Evolutionary conservation across 2,888 invertebrate species (phyloP).

Genomic region (Germaria angustata): DNA sequence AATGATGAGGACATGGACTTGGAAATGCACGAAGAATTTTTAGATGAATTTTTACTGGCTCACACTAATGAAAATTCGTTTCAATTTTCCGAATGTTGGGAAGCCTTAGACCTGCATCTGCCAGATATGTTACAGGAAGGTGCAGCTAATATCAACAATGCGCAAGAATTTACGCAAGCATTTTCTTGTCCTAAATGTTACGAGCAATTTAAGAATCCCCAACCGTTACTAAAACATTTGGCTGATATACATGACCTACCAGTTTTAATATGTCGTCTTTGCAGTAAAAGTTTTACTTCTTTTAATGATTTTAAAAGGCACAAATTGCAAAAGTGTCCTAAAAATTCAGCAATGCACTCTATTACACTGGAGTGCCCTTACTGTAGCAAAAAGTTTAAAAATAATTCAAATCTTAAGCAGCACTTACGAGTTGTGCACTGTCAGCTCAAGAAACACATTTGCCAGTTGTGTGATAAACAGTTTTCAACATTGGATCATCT

Average conservation of each 20-base stretch:
- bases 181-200: constrained; percentile 71
- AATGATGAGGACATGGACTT: constrained; percentile 67
- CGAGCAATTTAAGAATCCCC: constrained; percentile 66
- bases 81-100: constrained; percentile 72
- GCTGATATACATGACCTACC: constrained; percentile 67
- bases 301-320: constrained; percentile 69
- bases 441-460: constrained; percentile 68
- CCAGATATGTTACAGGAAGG: constrained; percentile 68
- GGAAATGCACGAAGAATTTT: constrained; percentile 72
- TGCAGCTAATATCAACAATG: background rate
- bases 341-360: background rate
- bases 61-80: constrained; percentile 70
- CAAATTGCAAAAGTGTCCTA: constrained; percentile 19
- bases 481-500: constrained; percentile 72
- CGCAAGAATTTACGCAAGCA: constrained; percentile 10
- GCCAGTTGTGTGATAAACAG: constrained; percentile 70
- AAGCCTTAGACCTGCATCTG: constrained; percentile 69
- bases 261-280: constrained; percentile 43
- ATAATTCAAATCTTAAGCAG: constrained; percentile 67
- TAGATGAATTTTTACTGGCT: constrained; percentile 70
- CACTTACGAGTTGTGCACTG: constrained; percentile 70
- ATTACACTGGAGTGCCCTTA: constrained; percentile 67
- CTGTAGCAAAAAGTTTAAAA: constrained; percentile 68
- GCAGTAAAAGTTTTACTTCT: constrained; percentile 59
- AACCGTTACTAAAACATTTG: constrained; percentile 67